Percentiles rank a stretch among this genome's conserved stretches.
Evolutionary conservation across 2,888 invertebrate genomes (phyloP).

Genomic region (Plebejus melissa): DNA sequence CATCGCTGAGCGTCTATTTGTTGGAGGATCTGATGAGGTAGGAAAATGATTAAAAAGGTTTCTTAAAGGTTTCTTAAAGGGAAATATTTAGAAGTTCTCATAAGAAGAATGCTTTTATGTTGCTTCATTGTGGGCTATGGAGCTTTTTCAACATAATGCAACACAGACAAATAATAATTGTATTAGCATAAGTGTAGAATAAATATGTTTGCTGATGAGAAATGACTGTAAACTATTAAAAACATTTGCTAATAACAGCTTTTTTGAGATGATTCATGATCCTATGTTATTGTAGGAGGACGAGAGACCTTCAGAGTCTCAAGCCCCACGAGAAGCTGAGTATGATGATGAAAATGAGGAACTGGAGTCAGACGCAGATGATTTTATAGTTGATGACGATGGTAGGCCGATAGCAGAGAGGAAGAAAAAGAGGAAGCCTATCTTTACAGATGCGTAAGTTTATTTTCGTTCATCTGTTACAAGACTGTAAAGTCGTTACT

Average conservation of each 20-base stretch:
- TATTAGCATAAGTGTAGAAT: no score
- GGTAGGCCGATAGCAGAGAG: constrained; percentile 91
- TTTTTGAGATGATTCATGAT: no score
- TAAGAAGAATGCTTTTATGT: no score
- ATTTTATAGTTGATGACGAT: constrained; percentile 98
- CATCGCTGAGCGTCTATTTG: constrained; percentile 93
- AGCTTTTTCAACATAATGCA: no score
- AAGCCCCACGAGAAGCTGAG: constrained; percentile 81
- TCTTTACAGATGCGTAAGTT: constrained; percentile 91
- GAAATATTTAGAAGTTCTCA: no score
- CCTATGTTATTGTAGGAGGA: constrained; percentile 80
- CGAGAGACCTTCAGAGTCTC: constrained; percentile 86
- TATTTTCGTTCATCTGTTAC: no score
- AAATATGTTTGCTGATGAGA: no score
- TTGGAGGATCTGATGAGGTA: constrained; percentile 87
- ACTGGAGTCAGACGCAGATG: constrained; percentile 93
- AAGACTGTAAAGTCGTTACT: no score
- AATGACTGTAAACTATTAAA: not conserved
- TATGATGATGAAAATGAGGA: constrained; percentile 89
- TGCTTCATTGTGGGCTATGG: no score
- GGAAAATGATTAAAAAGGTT: not conserved
- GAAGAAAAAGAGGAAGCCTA: constrained; percentile 87
- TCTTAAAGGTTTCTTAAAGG: no score
- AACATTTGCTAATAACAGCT: not conserved
- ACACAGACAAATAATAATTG: no score